Evolutionary conservation across 2,797 vertebrate species (phyloP), one percentile per base, ranked within the genome.

Genomic region (Pangasius mekongensis): DNA sequence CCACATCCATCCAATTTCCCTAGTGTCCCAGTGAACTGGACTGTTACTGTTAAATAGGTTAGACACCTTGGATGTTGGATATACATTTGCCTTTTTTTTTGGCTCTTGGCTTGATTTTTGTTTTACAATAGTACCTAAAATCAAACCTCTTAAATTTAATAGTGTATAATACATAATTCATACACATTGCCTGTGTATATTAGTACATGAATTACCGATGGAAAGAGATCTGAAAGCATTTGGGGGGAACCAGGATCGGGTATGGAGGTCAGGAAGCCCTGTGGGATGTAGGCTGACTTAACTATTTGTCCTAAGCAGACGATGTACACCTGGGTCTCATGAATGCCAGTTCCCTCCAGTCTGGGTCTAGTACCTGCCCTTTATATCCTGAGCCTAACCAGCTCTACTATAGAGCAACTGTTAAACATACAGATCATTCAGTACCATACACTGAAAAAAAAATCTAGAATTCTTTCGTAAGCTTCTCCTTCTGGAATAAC

Each of bases 321-420:
- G 71, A 89, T 91, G 91, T 92, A 94, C 95, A 96, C 94, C 95
- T 96, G 95, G 93, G 94, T 94, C 94, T 93, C 92, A 36, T 39
- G 76, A 62, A 84, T 86, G 62, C 88, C 92, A 91, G 87, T 91
- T 93, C 91, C 90, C 74, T 62, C 43, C 36, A 76, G 74, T 49
- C 47, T 69, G 74, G 33, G 78, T 85, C 83, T 58, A 76, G 80
- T 86, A 86, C 89, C 87, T 81, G 66, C 85, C 60, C 62, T 77
- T 85, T 87, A 39, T 66, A 87, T 36, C 36, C 27, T 49, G 24
- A 49, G 64, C 36, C 30, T 49, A 82, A 47, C 83, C 67, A 83
- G 30, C 47, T 49, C 24, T 71, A 88, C 74, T 80, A 71, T 24
- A 71, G 22, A 64, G 84, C 9, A 14, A 80, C 62, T 69, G 5